phyloP scores from a whole-genome alignment of 2,797 vertebrate species.

The Poecilia picta region DNA sequence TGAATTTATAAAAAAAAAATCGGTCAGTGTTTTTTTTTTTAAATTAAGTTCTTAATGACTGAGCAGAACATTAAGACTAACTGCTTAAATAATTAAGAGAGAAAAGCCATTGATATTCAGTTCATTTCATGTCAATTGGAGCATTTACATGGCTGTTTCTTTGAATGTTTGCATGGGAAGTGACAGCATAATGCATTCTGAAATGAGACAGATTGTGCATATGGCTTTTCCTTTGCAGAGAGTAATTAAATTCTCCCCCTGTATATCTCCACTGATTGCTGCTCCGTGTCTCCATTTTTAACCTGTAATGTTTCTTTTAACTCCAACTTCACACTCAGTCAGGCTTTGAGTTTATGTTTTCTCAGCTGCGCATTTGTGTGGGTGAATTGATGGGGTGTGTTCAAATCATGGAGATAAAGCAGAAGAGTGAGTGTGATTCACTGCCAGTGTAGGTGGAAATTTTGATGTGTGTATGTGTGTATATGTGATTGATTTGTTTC shows the following conservation, averaged over 20 bases:
- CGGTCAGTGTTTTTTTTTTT: constrained; percentile 37
- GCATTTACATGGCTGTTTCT: constrained; percentile 60
- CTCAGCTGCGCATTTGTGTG: constrained; percentile 21
- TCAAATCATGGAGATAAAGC: constrained; percentile 31
- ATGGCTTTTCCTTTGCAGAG: constrained; percentile 63
- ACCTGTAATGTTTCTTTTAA: constrained; percentile 63
- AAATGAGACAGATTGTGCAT: constrained; percentile 62
- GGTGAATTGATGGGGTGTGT: constrained; percentile 51
- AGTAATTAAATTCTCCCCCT: constrained; percentile 76
- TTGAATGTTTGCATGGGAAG: constrained; percentile 66
- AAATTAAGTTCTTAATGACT: constrained; percentile 53
- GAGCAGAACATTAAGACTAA: constrained; percentile 63
- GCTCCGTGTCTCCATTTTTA: constrained; percentile 56
- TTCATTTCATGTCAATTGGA: constrained; percentile 64
- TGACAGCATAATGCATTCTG: constrained; percentile 74
- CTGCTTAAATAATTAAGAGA: constrained; percentile 72
- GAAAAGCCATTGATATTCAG: constrained; percentile 66
- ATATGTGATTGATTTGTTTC: constrained; percentile 62
- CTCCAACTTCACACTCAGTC: constrained; percentile 35
- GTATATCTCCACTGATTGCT: constrained; percentile 70
- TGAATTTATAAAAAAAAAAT: constrained; percentile 8
- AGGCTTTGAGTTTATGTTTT: constrained; percentile 17
- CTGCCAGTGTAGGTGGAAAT: constrained; percentile 53
- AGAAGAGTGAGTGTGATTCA: constrained; percentile 31
- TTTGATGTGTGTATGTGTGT: constrained; percentile 33